Evolutionary conservation across 2,113 vertebrate genomes (phyloP).

Genomic region (Camelus dromedarius): DNA sequence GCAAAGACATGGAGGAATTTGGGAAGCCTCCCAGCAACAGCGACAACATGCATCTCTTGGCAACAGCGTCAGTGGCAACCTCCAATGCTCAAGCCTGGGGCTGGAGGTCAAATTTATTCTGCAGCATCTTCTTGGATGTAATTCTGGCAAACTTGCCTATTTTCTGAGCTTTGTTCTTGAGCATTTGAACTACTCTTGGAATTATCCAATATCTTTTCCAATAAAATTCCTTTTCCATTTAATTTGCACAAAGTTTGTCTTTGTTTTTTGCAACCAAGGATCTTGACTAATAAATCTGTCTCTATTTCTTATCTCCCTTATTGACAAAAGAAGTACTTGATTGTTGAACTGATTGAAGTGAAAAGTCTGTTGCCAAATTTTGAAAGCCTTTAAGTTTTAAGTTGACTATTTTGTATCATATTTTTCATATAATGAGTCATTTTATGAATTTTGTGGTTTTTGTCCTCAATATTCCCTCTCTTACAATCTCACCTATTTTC

Average conservation of each 20-base stretch:
- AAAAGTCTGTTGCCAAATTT: constrained; percentile 11
- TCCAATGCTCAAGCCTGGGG: background rate
- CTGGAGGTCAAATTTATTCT: background rate
- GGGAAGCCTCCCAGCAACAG: background rate
- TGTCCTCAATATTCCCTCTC: background rate
- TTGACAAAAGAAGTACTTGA: constrained; percentile 34
- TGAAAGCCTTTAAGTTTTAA: constrained; percentile 23
- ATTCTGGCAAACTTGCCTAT: background rate
- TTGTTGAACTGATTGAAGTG: constrained; percentile 29
- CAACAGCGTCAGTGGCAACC: background rate
- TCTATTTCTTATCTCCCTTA: constrained; percentile 1
- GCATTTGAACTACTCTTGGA: constrained; percentile 27
- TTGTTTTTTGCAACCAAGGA: constrained; percentile 46
- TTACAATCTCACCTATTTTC: background rate
- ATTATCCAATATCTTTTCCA: constrained; percentile 35
- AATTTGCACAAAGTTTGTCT: constrained; percentile 45
- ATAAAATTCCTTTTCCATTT: constrained; percentile 52
- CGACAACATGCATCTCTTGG: background rate
- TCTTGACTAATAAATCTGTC: constrained; percentile 39
- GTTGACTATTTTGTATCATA: background rate
- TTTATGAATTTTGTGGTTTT: background rate
- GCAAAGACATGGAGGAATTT: constrained; percentile 21
- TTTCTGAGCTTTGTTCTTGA: constrained; percentile 33
- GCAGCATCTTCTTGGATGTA: background rate
- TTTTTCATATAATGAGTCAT: constrained; percentile 33